These are phyloP conservation scores for Panorpa germanica DNA, from an alignment of 2,888 invertebrate genomes.

Conservation along the genomic window DNA sequence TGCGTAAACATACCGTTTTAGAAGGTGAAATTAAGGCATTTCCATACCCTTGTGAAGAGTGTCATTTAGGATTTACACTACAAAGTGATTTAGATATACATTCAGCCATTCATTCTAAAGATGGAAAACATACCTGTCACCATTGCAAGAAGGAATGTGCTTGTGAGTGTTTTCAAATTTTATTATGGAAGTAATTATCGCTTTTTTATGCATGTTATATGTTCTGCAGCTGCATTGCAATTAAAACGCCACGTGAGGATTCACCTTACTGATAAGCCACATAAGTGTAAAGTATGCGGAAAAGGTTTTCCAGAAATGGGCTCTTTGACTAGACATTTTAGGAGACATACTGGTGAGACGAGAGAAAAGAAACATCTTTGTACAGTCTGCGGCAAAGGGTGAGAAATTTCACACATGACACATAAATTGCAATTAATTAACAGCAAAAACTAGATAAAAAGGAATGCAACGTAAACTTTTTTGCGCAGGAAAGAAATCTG, in stretches of 20 bases:
- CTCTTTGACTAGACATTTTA: slow-evolving; percentile 29
- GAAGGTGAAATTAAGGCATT: slow-evolving; percentile 13
- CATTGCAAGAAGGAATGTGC: slow-evolving; percentile 29
- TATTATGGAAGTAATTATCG: background rate
- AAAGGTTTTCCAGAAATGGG: slow-evolving; percentile 32
- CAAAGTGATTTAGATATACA: slow-evolving; percentile 30
- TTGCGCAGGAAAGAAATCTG: no score
- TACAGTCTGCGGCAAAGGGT: slow-evolving; percentile 30
- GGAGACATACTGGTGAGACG: slow-evolving; percentile 30
- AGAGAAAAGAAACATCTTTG: slow-evolving; percentile 29
- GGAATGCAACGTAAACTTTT: no score
- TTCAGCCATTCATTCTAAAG: slow-evolving; percentile 24
- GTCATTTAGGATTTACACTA: slow-evolving; percentile 26
- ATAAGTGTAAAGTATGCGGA: slow-evolving; percentile 28
- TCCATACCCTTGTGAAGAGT: slow-evolving; percentile 22
- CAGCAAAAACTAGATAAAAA: no score
- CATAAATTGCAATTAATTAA: no score
- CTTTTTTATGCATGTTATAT: slow-evolving; percentile 2
- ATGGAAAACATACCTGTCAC: slow-evolving; percentile 24
- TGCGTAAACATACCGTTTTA: slow-evolving; percentile 20
- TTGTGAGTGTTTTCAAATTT: slow-evolving; percentile 19
- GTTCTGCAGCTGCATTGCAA: slow-evolving; percentile 17
- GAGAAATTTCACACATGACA: no score
- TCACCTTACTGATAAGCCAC: slow-evolving; percentile 30
- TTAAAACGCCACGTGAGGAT: slow-evolving; percentile 31